phyloP scores from a whole-genome alignment of 2,888 invertebrate genomes.

The Theretra japonica region DNA sequence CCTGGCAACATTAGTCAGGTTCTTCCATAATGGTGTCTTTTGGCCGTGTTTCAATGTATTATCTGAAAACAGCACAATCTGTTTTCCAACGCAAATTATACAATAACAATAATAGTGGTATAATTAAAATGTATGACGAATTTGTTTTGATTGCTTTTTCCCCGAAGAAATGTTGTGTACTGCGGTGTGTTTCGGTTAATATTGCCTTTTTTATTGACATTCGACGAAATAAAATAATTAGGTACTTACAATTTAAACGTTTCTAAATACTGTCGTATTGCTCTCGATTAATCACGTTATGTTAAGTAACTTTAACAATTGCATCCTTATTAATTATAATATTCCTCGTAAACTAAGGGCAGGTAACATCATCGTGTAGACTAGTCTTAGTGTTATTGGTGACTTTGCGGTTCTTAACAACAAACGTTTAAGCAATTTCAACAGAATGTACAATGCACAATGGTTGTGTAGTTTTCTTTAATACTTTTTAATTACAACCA shows the following conservation, averaged over 20 bases:
- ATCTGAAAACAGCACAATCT: too few relatives aligned
- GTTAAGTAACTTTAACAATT: conserved; percentile 27
- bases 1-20: too few relatives aligned
- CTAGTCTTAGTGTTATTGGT: neutral
- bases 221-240: conserved; percentile 40
- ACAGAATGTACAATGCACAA: neutral
- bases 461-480: neutral
- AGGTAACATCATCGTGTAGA: neutral
- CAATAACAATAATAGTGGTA: too few relatives aligned
- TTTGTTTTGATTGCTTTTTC: too few relatives aligned
- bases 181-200: neutral
- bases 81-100: too few relatives aligned
- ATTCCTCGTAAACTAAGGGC: conserved; percentile 19
- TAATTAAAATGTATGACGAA: too few relatives aligned
- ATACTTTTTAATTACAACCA: neutral
- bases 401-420: neutral
- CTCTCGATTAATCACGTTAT: conserved; percentile 62
- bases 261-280: conserved; percentile 70
- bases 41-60: too few relatives aligned
- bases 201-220: conserved; percentile 34
- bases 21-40: too few relatives aligned
- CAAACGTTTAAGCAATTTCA: neutral
- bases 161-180: neutral
- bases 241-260: conserved; percentile 43
- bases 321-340: conserved; percentile 18